phyloP scores from a whole-genome alignment of 2,797 vertebrate species.

The Phaenicophaeus curvirostris region DNA sequence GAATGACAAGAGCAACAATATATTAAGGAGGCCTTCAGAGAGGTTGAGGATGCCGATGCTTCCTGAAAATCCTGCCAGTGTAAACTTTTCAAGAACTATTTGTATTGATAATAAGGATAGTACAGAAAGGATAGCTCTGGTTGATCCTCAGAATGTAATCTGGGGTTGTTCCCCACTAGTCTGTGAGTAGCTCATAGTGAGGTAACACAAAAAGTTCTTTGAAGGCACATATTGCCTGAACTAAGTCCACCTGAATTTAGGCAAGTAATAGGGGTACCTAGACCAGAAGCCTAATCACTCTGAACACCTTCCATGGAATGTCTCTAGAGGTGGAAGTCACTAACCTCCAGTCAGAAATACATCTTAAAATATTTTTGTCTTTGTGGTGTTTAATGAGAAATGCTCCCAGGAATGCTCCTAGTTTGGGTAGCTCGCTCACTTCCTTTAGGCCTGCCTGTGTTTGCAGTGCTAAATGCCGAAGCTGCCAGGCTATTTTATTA shows the following conservation, averaged over 20 bases:
- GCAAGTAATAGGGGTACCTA: neutral
- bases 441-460: neutral
- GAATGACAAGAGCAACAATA: too few species aligned
- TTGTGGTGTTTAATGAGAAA: neutral
- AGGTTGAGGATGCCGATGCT: neutral
- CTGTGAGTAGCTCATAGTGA: neutral
- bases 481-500: neutral
- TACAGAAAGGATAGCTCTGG: neutral
- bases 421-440: neutral
- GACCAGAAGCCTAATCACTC: neutral
- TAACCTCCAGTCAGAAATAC: neutral
- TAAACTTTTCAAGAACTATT: neutral
- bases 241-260: neutral
- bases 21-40: neutral
- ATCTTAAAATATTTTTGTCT: neutral
- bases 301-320: neutral
- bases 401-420: neutral
- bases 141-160: neutral
- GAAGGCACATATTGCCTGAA: neutral
- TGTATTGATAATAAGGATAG: neutral
- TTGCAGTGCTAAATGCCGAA: neutral
- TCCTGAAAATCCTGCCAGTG: neutral
- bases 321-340: neutral
- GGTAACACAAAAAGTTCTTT: neutral
- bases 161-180: neutral